These are phyloP conservation scores for Cotesia vestalis DNA, from an alignment of 1,140 invertebrate species.

Conservation along the genomic window DNA sequence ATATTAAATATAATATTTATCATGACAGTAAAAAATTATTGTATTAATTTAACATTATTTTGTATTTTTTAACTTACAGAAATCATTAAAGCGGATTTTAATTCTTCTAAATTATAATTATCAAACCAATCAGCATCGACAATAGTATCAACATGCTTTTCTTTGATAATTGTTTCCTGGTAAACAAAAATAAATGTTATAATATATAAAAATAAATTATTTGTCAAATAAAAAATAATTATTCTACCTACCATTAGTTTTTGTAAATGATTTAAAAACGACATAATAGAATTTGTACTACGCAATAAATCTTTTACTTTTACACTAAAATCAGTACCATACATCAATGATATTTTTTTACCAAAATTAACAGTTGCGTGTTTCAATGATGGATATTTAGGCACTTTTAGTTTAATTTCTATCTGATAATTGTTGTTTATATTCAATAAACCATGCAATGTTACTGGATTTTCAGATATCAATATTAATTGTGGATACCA, in stretches of 20 bases:
- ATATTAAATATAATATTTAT: slow-evolving; percentile 4
- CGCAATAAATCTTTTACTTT: slow-evolving; percentile 39
- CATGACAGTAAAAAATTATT: slow-evolving; percentile 22
- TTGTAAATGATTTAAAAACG: slow-evolving; percentile 49
- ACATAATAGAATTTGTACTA: slow-evolving; percentile 39
- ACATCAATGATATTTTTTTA: slow-evolving; percentile 42
- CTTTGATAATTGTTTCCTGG: slow-evolving; percentile 28
- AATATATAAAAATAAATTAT: slow-evolving; percentile 9
- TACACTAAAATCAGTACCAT: slow-evolving; percentile 39
- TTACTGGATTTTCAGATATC: slow-evolving; percentile 44
- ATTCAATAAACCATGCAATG: slow-evolving; percentile 51
- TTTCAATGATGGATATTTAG: slow-evolving; percentile 49
- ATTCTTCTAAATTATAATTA: slow-evolving; percentile 43
- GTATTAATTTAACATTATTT: slow-evolving; percentile 1
- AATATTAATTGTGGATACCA: slow-evolving; percentile 51
- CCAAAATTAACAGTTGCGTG: slow-evolving; percentile 47
- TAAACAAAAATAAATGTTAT: background rate
- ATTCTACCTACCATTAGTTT: slow-evolving; percentile 45
- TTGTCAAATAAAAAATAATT: slow-evolving; percentile 14
- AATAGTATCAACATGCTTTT: slow-evolving; percentile 6
- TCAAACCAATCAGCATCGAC: background rate
- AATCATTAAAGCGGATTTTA: slow-evolving; percentile 41
- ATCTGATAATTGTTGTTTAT: slow-evolving; percentile 41
- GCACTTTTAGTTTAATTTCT: slow-evolving; percentile 47
- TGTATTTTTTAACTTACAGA: slow-evolving; percentile 38